A percentile compares a stretch with the other conserved stretches of the same genome.
These are phyloP conservation scores for Limonius californicus DNA, from an alignment of 1,140 invertebrate species.

Conservation along the genomic window DNA sequence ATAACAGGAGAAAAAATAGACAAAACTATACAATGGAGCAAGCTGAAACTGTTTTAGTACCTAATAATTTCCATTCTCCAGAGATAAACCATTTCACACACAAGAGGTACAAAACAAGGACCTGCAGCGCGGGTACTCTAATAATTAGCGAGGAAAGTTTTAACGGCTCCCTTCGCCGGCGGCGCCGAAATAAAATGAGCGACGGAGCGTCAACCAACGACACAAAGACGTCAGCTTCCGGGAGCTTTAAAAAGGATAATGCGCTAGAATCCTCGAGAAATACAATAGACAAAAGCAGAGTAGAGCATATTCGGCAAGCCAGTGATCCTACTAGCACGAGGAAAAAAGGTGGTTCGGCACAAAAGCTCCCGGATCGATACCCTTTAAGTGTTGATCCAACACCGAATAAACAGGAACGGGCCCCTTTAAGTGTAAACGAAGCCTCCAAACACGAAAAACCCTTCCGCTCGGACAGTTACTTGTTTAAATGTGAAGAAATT, in stretches of 20 bases:
- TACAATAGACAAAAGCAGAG: slow-evolving; percentile 1
- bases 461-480: not conserved
- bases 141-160: slow-evolving; percentile 50
- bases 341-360: not conserved
- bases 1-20: not conserved
- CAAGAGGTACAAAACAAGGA: slow-evolving; percentile 46
- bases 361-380: not conserved
- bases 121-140: slow-evolving; percentile 51
- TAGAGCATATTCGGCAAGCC: not conserved
- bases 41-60: not conserved
- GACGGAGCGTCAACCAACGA: slow-evolving; percentile 34
- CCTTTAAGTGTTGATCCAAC: not conserved
- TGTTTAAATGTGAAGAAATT: not conserved
- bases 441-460: not conserved
- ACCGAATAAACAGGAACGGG: not conserved
- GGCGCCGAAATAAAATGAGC: slow-evolving; percentile 27
- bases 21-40: slow-evolving; percentile 6
- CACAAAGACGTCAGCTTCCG: not conserved
- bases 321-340: not conserved
- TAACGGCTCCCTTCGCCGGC: slow-evolving; percentile 38
- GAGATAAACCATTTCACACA: slow-evolving; percentile 18
- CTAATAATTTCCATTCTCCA: not conserved
- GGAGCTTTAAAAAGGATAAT: not conserved
- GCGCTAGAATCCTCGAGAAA: not conserved
- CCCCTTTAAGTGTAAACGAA: not conserved